Conservation (phyloP, 2,888 invertebrate genomes). For the Eristalis tenax region DNA sequence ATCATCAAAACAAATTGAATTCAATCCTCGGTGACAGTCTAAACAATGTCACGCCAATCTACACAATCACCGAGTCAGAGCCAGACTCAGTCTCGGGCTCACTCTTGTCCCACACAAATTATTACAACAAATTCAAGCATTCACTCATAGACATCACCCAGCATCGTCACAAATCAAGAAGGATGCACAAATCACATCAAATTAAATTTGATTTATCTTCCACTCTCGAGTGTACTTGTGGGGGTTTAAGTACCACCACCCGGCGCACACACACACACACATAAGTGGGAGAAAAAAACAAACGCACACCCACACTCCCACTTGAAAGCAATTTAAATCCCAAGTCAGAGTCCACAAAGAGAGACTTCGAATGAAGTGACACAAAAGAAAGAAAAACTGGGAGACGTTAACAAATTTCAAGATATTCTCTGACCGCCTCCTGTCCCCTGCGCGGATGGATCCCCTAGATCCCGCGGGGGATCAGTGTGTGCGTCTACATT, state of each 20-base stretch:
- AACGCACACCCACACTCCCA: constrained; percentile 53
- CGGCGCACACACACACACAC: no score
- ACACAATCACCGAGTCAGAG: background rate
- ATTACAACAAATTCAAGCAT: constrained; percentile 28
- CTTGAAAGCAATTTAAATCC: constrained; percentile 55
- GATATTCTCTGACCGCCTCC: background rate
- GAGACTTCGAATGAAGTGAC: constrained; percentile 50
- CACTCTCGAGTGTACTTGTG: constrained; percentile 54
- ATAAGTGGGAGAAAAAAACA: no score
- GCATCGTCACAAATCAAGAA: constrained; percentile 66
- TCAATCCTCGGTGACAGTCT: constrained; percentile 63
- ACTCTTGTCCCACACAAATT: constrained; percentile 66
- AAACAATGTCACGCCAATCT: constrained; percentile 72
- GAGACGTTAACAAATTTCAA: constrained; percentile 70
- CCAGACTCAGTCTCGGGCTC: background rate
- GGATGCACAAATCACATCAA: constrained; percentile 72
- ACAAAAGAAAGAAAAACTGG: constrained; percentile 24
- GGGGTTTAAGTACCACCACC: constrained; percentile 32
- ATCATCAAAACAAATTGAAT: constrained; percentile 58
- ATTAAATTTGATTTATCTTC: constrained; percentile 70
- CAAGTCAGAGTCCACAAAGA: constrained; percentile 28
- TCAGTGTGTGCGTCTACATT: constrained; percentile 14
- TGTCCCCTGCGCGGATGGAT: no score
- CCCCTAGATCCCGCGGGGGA: background rate
- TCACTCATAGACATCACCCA: background rate